Evolutionary conservation across 2,797 vertebrate genomes (phyloP).

Genomic region (Lophius americanus): DNA sequence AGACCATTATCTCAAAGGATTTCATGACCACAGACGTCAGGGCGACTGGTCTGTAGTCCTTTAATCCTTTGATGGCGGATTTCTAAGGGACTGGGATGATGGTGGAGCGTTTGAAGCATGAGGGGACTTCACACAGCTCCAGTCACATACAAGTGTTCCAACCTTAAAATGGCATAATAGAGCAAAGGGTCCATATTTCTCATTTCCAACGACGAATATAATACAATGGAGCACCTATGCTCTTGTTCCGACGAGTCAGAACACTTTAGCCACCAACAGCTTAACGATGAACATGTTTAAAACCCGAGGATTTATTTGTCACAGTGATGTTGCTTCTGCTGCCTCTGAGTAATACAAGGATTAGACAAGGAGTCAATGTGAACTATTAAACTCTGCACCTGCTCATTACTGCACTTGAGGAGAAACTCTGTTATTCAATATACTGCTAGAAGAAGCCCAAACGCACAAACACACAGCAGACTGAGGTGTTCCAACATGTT

Average conservation of each 20-base stretch:
- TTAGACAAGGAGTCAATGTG: slow-evolving; percentile 41
- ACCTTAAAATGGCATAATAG: too few relatives aligned
- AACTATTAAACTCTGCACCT: slow-evolving; percentile 54
- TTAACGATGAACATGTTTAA: slow-evolving; percentile 41
- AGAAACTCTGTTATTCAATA: slow-evolving; percentile 35
- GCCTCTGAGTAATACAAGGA: slow-evolving; percentile 42
- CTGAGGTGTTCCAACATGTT: slow-evolving; percentile 67
- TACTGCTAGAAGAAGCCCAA: slow-evolving; percentile 28
- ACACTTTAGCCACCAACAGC: slow-evolving; percentile 44
- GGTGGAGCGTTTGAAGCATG: too few relatives aligned
- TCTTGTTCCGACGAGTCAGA: slow-evolving; percentile 15
- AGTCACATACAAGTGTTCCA: too few relatives aligned
- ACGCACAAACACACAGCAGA: slow-evolving; percentile 26
- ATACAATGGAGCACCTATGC: too few relatives aligned
- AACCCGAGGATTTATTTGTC: slow-evolving; percentile 56
- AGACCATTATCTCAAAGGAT: too few relatives aligned
- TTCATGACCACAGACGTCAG: too few relatives aligned
- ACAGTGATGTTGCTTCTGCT: slow-evolving; percentile 41
- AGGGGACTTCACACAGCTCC: too few relatives aligned
- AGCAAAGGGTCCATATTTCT: background rate
- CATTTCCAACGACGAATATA: slow-evolving; percentile 8
- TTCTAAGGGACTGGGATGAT: too few relatives aligned
- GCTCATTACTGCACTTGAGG: slow-evolving; percentile 31
- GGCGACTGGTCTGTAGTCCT: too few relatives aligned
- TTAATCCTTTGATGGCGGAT: too few relatives aligned